Conservation (phyloP, 2,888 invertebrate species). For the Drosophila subquinaria region DNA sequence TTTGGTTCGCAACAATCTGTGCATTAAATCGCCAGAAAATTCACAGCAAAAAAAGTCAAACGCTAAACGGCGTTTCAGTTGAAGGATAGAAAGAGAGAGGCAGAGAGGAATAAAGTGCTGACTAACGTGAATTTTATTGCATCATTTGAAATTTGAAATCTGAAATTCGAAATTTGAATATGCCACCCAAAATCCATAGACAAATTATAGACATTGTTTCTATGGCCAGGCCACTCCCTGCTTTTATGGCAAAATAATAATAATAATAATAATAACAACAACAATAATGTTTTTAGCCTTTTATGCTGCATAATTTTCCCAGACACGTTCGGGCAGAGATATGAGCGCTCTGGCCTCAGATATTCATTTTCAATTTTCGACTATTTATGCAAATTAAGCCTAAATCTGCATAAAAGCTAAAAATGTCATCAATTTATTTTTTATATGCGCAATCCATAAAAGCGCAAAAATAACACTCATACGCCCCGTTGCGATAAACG, state of each 20-base stretch:
- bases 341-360: slow-evolving; percentile 24
- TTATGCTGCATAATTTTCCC: slow-evolving; percentile 67
- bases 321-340: slow-evolving; percentile 22
- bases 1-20: slow-evolving; percentile 36
- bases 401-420: slow-evolving; percentile 78
- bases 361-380: slow-evolving; percentile 80
- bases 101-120: neutral
- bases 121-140: slow-evolving; percentile 70
- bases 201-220: slow-evolving; percentile 48
- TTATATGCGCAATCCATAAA: slow-evolving; percentile 50
- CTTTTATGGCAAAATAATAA: slow-evolving; percentile 66
- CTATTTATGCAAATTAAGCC: slow-evolving; percentile 77
- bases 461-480: slow-evolving; percentile 79
- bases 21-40: slow-evolving; percentile 65
- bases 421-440: slow-evolving; percentile 71
- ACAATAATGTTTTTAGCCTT: slow-evolving; percentile 43
- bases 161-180: slow-evolving; percentile 47
- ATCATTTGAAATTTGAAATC: slow-evolving; percentile 55
- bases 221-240: slow-evolving; percentile 38
- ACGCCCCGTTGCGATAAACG: slow-evolving; percentile 65
- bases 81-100: neutral
- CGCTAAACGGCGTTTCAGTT: slow-evolving; percentile 36
- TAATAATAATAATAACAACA: slow-evolving; percentile 52
- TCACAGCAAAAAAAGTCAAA: slow-evolving; percentile 29
- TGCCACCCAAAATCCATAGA: slow-evolving; percentile 32